Evolutionary conservation across 2,888 invertebrate species (phyloP), one percentile per base, ranked within the genome.

Genomic region (Rhogogaster chlorosoma): DNA sequence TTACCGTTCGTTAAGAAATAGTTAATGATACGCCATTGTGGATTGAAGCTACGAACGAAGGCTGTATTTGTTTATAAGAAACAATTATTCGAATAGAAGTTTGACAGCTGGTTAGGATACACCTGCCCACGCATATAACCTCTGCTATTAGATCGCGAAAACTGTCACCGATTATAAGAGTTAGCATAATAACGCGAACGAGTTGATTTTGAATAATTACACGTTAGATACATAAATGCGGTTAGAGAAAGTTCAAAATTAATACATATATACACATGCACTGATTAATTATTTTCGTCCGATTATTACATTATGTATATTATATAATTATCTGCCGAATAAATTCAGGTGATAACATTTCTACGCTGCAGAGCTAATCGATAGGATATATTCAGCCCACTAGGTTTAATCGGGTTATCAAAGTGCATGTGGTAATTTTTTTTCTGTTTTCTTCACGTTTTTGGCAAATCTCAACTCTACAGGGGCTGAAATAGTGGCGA

Each of bases 1-100:
- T 80, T 61, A 80, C 80, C 38, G 61, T 80, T 80, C 36, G 61
- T 80, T 80, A 80, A 26, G 80, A 80, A 80, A 80, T 80, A 38
- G 1, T 77, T 77, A 53, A 77, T 77, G 49, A 77, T 77, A 77
- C 77, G 53, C 53, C 77, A 53, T 77, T 53, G 32, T 18, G 73
- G 32, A 53, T 53, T 32, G 32, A 53, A 77, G 32, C 18, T 6
- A 49, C 10, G 6, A 53, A 38, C 15, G 53, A 53, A 49, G 18
- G n/a, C 38, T 77, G 42, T 42, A 67, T 32, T 32, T 67, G 18
- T 32, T 29, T 15, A 4, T 32, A 1, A 1, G 67, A 18, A 32
- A 67, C 29, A 67, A 67, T 67, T 73, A 73, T 73, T 45, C 26
- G 26, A 22, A 38, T n/a, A 42, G 9, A 22, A 10, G 9, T 70